A percentile compares a stretch with the other conserved stretches of the same genome.
These are phyloP conservation scores for Ailuropoda melanoleuca DNA, from an alignment of 2,113 vertebrate species.

Conservation along the genomic window DNA sequence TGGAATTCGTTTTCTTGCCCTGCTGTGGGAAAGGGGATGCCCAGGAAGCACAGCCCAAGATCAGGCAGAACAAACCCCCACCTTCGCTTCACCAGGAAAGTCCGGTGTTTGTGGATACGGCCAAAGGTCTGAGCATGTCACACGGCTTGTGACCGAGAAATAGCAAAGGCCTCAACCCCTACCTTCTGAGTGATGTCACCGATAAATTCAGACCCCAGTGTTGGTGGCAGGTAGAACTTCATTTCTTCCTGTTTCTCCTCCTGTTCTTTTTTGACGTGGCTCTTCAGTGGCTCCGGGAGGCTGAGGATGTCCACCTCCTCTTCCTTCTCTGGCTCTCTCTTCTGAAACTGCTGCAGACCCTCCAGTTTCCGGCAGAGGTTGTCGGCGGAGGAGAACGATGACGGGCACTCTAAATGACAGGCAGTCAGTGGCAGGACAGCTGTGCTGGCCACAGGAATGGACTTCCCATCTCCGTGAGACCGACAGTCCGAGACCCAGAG, in stretches of 20 bases:
- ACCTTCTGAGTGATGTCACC: slow-evolving; percentile 94
- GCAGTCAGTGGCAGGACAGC: slow-evolving; percentile 6
- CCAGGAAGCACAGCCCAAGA: not conserved
- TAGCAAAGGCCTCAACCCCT: not conserved
- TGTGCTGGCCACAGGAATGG: not conserved
- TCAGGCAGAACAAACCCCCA: not conserved
- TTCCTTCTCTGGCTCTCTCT: slow-evolving; percentile 92
- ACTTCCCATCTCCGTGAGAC: not conserved
- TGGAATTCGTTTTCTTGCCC: not conserved
- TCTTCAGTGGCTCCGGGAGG: slow-evolving; percentile 86
- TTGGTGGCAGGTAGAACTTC: slow-evolving; percentile 92
- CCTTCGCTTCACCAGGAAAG: not conserved
- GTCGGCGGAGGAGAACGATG: slow-evolving; percentile 90
- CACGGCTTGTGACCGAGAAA: not conserved
- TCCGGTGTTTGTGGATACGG: not conserved
- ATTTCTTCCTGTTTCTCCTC: slow-evolving; percentile 91
- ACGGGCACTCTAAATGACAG: slow-evolving; percentile 89
- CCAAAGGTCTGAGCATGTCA: rapidly evolving
- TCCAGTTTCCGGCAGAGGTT: slow-evolving; percentile 92
- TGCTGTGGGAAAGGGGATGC: not conserved
- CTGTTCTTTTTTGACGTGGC: slow-evolving; percentile 94
- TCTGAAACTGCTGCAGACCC: slow-evolving; percentile 94
- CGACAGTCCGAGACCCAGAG: not conserved
- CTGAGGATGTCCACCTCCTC: slow-evolving; percentile 93
- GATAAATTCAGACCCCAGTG: slow-evolving; percentile 90